Evolutionary conservation across 2,888 invertebrate genomes (phyloP).

Genomic region (Patella pellucida): DNA sequence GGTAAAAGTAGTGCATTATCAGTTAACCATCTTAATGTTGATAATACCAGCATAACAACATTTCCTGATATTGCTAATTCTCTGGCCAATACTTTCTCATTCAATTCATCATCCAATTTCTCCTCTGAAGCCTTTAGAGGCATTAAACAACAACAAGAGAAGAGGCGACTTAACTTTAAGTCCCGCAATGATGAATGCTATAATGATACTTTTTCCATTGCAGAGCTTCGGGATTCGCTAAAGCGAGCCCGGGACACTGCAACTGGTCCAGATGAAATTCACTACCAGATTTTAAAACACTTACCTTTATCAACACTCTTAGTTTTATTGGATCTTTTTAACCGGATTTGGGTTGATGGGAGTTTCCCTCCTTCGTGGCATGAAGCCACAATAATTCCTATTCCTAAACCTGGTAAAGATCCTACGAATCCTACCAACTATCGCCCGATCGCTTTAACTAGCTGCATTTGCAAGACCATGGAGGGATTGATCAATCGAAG

Average conservation of each 20-base stretch:
- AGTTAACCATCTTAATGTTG: too few species aligned
- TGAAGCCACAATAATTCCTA: slow-evolving; percentile 34
- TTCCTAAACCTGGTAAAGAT: slow-evolving; percentile 39
- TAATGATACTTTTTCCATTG: too few species aligned
- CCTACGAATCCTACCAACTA: slow-evolving; percentile 38
- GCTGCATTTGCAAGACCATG: slow-evolving; percentile 49
- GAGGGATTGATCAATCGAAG: slow-evolving; percentile 46
- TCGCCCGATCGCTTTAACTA: slow-evolving; percentile 50
- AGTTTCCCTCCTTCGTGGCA: slow-evolving; percentile 30
- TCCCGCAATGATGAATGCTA: too few species aligned
- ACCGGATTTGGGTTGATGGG: slow-evolving; percentile 31
- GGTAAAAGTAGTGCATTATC: too few species aligned
- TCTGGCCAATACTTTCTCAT: too few species aligned
- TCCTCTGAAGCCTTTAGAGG: too few species aligned
- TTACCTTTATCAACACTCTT: background rate
- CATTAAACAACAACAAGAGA: too few species aligned
- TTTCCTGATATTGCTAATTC: too few species aligned
- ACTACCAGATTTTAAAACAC: slow-evolving; percentile 27
- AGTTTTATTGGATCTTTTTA: slow-evolving; percentile 23
- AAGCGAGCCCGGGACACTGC: slow-evolving; percentile 14
- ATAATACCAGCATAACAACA: too few species aligned
- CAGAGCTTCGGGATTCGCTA: too few species aligned
- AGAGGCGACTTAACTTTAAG: too few species aligned
- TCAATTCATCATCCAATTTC: too few species aligned
- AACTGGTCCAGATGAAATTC: slow-evolving; percentile 23